phyloP scores from a whole-genome alignment of 1,140 invertebrate genomes.

The Oncopodura yosiiana region DNA sequence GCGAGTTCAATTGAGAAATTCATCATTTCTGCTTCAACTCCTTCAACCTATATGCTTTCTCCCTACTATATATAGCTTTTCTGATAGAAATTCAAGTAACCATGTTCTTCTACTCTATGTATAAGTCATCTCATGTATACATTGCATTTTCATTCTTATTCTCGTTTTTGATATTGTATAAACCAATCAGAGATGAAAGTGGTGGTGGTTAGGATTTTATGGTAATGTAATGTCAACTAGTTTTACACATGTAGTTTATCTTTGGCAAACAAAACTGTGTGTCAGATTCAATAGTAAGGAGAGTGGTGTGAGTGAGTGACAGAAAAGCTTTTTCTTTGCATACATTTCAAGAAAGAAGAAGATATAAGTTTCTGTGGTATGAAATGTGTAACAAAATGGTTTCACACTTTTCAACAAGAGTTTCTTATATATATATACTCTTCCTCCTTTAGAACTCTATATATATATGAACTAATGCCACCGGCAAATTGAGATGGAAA shows the following conservation, averaged over 20 bases:
- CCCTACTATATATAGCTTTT: background rate
- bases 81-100: background rate
- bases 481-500: background rate
- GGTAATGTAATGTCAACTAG: constrained; percentile 23
- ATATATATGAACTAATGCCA: background rate
- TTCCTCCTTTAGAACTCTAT: background rate
- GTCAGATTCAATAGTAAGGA: constrained; percentile 16
- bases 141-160: background rate
- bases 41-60: constrained; percentile 22
- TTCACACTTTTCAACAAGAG: background rate
- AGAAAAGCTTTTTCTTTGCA: background rate
- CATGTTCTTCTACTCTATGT: background rate
- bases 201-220: constrained; percentile 6
- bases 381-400: background rate
- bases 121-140: background rate
- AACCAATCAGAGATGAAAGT: background rate
- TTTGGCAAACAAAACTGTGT: constrained; percentile 2
- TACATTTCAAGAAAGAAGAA: background rate
- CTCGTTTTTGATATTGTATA: background rate
- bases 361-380: background rate
- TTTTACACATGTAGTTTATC: constrained; percentile 28
- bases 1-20: constrained; percentile 21
- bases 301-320: no score
- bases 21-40: constrained; percentile 27
- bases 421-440: no score